Percentiles rank a stretch among this genome's conserved stretches.
phyloP scores from a whole-genome alignment of 2,888 invertebrate genomes.

The Cryptosula pallasiana region DNA sequence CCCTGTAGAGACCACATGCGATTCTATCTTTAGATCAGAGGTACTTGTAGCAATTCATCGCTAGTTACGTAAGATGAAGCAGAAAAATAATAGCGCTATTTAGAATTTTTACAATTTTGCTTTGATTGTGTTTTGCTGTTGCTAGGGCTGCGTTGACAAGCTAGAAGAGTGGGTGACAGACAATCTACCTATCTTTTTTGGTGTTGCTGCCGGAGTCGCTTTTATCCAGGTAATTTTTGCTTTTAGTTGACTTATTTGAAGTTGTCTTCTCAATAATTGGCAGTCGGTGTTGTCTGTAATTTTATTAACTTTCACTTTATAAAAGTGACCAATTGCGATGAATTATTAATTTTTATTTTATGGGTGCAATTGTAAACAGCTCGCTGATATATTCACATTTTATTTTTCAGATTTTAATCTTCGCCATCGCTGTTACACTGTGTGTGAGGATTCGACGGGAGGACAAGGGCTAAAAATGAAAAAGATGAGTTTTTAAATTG shows the following conservation, averaged over 20 bases:
- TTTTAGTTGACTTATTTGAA: no score
- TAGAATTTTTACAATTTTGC: neutral
- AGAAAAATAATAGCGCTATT: no score
- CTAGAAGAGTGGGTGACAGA: neutral
- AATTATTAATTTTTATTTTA: no score
- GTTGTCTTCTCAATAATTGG: no score
- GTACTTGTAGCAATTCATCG: no score
- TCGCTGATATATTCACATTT: no score
- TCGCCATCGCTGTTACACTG: neutral
- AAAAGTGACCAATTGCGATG: no score
- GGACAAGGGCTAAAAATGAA: neutral
- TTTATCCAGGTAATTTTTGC: constrained; percentile 7
- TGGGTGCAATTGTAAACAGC: no score
- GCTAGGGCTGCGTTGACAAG: constrained; percentile 2
- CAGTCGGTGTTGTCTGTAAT: no score
- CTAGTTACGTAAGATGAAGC: no score
- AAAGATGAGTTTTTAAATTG: no score
- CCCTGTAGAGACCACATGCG: neutral
- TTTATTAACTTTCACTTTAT: no score
- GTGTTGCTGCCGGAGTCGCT: constrained; percentile 14
- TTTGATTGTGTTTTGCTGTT: neutral
- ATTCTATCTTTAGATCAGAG: neutral
- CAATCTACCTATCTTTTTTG: neutral
- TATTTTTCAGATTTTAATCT: neutral
- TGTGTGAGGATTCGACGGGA: neutral